Evolutionary conservation across 2,113 vertebrate species (phyloP), one percentile per base, ranked within the genome.

Genomic region (Prietella phreatophila): DNA sequence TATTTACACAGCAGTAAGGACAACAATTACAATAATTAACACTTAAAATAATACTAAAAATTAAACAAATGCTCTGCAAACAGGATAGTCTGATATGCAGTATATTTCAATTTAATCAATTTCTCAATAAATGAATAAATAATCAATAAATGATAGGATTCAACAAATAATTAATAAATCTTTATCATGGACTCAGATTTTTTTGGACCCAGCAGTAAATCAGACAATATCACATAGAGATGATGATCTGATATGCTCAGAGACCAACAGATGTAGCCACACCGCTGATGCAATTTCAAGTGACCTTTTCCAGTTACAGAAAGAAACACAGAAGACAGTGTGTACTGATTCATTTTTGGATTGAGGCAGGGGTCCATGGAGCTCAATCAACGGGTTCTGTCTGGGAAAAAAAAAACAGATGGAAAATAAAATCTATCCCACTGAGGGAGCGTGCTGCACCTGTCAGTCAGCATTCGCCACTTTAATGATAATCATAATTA

Each of bases 341-440:
- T 60, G 5, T 36, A 82, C 67, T 25, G 56, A 86, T 65, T 80
- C 33, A 55, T 30, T 9, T 89, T 81, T 63, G 9, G 22, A 22
- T 39, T n/a, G n/a, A 20, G 42, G 30, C n/a, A 75, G 67, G 47
- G 39, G 50, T 60, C 25, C 19, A 0, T n/a, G 67, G 55, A 67
- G 33, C 53, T 79, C 33, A 69, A 84, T 88, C 73, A 90, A 86
- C 78, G 87, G 71, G 83, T 87, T 75, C 33, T 7, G 50, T 42
- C 79, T 42, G 75, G 75, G 19, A 36, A 42, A 75, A 39, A 71
- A 67, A 76, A 47, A 53, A 17, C 39, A 3, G 2, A 15, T 2
- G 25, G 11, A 86, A 73, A 90, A 88, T 85, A 86, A 82, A 56
- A 81, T 27, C 82, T 56, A 53, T 63, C 56, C 61, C 30, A 30